phyloP scores from a whole-genome alignment of 2,113 vertebrate species.

The Penelope pileata region DNA sequence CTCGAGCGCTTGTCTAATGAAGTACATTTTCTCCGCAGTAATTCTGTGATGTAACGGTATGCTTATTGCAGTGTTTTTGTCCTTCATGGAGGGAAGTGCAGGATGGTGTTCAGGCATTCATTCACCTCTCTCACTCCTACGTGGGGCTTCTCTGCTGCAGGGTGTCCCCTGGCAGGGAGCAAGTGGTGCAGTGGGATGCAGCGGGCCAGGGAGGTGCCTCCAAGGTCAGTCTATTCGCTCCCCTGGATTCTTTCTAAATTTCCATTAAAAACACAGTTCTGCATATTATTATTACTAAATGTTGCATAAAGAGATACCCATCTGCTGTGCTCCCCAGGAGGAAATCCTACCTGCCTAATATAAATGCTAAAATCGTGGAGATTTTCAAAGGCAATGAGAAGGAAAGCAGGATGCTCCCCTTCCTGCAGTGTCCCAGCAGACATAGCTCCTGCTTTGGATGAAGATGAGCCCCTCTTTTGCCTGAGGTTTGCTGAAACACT shows the following conservation, averaged over 20 bases:
- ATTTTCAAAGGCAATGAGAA: neutral
- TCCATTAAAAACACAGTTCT: neutral
- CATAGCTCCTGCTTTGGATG: neutral
- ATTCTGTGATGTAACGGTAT: neutral
- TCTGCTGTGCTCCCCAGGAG: neutral
- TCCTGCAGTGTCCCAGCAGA: neutral
- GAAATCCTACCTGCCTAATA: neutral
- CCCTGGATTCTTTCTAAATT: neutral
- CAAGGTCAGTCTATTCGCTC: neutral
- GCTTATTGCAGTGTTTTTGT: constrained; percentile 21
- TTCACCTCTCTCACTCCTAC: neutral
- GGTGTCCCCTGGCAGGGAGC: neutral
- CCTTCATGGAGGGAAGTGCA: constrained; percentile 1
- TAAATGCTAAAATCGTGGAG: neutral
- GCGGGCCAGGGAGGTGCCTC: neutral
- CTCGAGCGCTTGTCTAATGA: constrained; percentile 47
- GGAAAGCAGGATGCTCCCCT: neutral
- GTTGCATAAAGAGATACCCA: neutral
- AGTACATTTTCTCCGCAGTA: constrained; percentile 38
- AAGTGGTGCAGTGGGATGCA: neutral
- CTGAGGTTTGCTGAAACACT: neutral
- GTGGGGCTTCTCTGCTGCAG: neutral
- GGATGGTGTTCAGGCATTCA: neutral
- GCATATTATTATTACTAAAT: neutral
- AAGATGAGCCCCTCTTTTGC: neutral